Evolutionary conservation across 2,113 vertebrate genomes (phyloP), one percentile per base, ranked within the genome.

Genomic region (Varanus komodoensis): DNA sequence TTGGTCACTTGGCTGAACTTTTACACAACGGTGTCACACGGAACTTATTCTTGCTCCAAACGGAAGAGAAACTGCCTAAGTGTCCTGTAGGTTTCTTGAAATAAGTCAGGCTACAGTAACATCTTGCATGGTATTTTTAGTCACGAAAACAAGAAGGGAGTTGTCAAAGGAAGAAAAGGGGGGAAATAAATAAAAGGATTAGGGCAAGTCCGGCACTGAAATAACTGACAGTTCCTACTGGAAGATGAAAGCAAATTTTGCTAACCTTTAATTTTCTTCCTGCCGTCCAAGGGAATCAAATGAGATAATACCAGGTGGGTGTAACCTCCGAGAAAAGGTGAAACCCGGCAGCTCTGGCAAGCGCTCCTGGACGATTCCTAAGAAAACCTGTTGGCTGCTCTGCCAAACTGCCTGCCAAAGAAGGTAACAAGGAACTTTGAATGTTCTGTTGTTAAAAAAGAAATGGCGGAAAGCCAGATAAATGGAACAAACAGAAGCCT

Each of bases 201-300:
- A 75, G 38, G 54, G 71, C 81, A 89, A n/a, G 71, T 77, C 67
- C 54, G 57, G 77, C 15, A 32, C 38, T 27, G 74, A 89, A 89
- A 89, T 77, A 89, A 89, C 81, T 17, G 57, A 64, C 88, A 89
- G 71, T 54, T 84, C 73, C 54, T 14, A 52, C 69, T 75, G 71
- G 71, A 84, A 89, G 88, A 89, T 89, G 88, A 89, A 84, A 89
- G 88, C 71, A 17, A 48, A 34, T 38, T 64, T 77, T 17, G 88
- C 88, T 68, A 89, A 84, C 88, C 88, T 89, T 89, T 89, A 89
- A 89, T 89, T 89, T 89, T 89, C 88, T 84, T 77, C 88, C 38
- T 50, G 88, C 82, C 32, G 57, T 89, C 88, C 82, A 77, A 89
- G 82, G 88, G 84, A 89, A 89, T 89, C 88, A 89, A 77, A 89